Base-by-base conservation (phyloP, 2,888 invertebrate genomes). In the Spisula subtruncata region DNA sequence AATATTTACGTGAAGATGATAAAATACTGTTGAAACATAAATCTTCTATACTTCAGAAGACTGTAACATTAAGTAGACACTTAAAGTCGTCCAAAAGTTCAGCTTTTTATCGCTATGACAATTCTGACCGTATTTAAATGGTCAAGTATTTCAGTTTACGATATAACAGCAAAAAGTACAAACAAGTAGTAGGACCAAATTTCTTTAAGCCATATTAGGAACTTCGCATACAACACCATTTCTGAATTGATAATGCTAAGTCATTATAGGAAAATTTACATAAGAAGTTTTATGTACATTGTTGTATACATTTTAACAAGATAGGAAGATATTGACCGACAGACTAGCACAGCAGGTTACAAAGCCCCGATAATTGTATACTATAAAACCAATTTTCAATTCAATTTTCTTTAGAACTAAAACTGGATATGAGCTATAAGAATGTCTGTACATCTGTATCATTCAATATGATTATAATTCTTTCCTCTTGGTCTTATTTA, bases 141-240 rank as follows among this genome's bases (percentile, higher is more conserved):
- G 51, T 81, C 51, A 81, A 81, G 81, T 81, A 81, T 54, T 29
- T 14, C 16, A 51, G 16, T 81, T 46, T 46, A 80, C 81, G 25
- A 29, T 18, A 51, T 51, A n/a, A 51, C 51, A 81, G 48, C 81
- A 51, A 41, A 81, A 0, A 66, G 1, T 66, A 5, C n/a, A 25
- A 25, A 41, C 41, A 41, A 41, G 41, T 41, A n/a, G n/a, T 66
- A 8, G n/a, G 60, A 20, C 25, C n/a, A 25, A n/a, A 12, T 66
- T 66, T 66, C n/a, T 10, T 66, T 60, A 60, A 66, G 25, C 25
- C n/a, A 25, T 66, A 25, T 25, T 25, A 66, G 60, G 1, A 25
- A 25, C 25, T 66, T 66, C 25, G 25, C 60, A 66, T 66, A 66
- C 16, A 60, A 66, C 25, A n/a, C 10, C 25, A 25, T 25, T 66